phyloP scores from a whole-genome alignment of 2,888 invertebrate species.

The Hybos culiciformis region DNA sequence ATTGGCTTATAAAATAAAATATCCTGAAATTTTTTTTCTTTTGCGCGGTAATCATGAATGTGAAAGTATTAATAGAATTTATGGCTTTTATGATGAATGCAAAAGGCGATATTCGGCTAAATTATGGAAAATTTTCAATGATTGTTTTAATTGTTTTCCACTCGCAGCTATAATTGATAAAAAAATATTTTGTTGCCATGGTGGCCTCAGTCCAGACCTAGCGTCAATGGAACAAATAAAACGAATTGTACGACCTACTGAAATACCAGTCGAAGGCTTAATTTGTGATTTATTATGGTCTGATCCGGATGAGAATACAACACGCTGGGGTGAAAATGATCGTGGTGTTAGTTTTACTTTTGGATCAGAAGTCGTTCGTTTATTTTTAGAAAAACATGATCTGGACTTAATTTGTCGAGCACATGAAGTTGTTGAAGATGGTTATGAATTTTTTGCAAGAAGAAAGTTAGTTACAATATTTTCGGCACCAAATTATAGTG shows the following conservation, averaged over 20 bases:
- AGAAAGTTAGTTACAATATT: conserved; percentile 80
- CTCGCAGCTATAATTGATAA: conserved; percentile 87
- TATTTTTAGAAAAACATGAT: conserved; percentile 69
- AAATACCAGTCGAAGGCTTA: conserved; percentile 90
- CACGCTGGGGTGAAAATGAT: conserved; percentile 98
- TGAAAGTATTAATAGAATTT: conserved; percentile 91
- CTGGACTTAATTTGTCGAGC: conserved; percentile 97
- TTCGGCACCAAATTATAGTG: conserved; percentile 75
- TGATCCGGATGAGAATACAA: conserved; percentile 88
- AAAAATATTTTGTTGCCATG: conserved; percentile 60
- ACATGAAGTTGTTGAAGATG: conserved; percentile 97
- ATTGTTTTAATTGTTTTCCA: conserved; percentile 94
- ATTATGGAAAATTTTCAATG: conserved; percentile 96
- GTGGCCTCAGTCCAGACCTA: conserved; percentile 73
- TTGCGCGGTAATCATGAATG: conserved; percentile 93
- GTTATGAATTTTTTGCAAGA: conserved; percentile 93
- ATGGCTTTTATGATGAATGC: conserved; percentile 91
- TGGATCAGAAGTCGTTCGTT: conserved; percentile 67
- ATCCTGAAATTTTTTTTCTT: conserved; percentile 93
- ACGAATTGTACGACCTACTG: conserved; percentile 92
- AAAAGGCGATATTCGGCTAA: conserved; percentile 85
- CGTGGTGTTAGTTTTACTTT: conserved; percentile 97
- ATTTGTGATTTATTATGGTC: conserved; percentile 94
- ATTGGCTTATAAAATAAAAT: conserved; percentile 94
- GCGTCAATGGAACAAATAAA: conserved; percentile 95